A percentile compares a stretch with the other conserved stretches of the same genome.
Conservation (phyloP, 2,888 invertebrate species). For the Mythimna lalbum region DNA sequence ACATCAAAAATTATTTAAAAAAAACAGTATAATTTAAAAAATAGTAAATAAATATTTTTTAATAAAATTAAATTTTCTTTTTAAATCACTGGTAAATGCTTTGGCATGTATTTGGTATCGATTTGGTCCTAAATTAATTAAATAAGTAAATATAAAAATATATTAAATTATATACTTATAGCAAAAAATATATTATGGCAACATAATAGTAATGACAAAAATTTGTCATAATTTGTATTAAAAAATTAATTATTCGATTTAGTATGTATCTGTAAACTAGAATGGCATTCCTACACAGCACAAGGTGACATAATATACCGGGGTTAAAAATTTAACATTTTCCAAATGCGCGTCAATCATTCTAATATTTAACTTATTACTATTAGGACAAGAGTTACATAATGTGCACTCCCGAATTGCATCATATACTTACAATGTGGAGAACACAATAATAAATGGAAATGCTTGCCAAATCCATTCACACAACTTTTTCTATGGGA, state of each 20-base stretch:
- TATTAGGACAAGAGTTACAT: background rate
- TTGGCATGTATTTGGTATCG: constrained; percentile 69
- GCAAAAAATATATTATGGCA: constrained; percentile 73
- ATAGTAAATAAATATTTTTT: constrained; percentile 8
- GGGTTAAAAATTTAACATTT: background rate
- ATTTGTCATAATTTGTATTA: constrained; percentile 37
- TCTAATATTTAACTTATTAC: background rate
- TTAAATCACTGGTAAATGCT: constrained; percentile 69
- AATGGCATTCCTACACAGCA: constrained; percentile 2
- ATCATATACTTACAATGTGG: too few species aligned
- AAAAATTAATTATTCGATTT: constrained; percentile 45
- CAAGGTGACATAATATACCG: too few species aligned
- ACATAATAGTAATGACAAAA: constrained; percentile 73
- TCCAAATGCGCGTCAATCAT: background rate
- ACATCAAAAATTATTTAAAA: constrained; percentile 22
- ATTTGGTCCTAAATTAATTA: constrained; percentile 61
- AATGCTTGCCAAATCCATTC: too few species aligned
- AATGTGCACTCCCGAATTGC: background rate
- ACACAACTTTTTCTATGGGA: too few species aligned
- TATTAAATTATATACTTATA: constrained; percentile 39
- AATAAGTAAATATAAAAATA: constrained; percentile 57
- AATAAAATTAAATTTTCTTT: constrained; percentile 20
- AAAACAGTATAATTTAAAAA: constrained; percentile 20
- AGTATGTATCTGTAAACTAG: constrained; percentile 6
- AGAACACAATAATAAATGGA: too few species aligned